A percentile compares a stretch with the other conserved stretches of the same genome.
These are phyloP conservation scores for Chouioia cunea DNA, from an alignment of 2,888 invertebrate genomes.

Conservation along the genomic window DNA sequence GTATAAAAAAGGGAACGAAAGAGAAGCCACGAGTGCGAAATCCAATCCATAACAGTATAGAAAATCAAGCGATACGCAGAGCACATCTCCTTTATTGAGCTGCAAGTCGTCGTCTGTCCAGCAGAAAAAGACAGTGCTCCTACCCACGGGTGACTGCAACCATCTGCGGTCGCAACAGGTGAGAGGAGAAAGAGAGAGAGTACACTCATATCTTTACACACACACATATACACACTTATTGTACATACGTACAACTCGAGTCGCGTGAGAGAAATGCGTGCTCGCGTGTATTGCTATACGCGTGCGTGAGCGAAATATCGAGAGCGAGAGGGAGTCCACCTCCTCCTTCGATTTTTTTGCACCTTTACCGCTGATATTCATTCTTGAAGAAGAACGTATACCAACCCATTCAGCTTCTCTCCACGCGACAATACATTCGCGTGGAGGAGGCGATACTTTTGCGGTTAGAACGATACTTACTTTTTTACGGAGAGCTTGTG, in stretches of 20 bases:
- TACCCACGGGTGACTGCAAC: slow-evolving; percentile 56
- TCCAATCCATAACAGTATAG: too few relatives aligned
- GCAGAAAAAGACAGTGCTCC: slow-evolving; percentile 48
- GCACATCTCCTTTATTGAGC: slow-evolving; percentile 56
- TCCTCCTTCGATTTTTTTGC: slow-evolving; percentile 26
- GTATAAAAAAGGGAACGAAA: too few relatives aligned
- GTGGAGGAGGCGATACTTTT: slow-evolving; percentile 19
- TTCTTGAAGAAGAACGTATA: slow-evolving; percentile 18
- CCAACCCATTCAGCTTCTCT: slow-evolving; percentile 33
- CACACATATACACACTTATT: slow-evolving; percentile 1
- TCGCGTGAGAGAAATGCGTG: slow-evolving; percentile 60
- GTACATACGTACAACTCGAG: slow-evolving; percentile 47
- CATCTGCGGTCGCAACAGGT: slow-evolving; percentile 62
- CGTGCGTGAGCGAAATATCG: slow-evolving; percentile 67
- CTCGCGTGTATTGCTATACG: slow-evolving; percentile 47
- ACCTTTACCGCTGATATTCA: slow-evolving; percentile 25
- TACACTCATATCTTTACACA: slow-evolving; percentile 41
- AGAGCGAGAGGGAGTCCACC: slow-evolving; percentile 35
- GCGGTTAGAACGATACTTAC: background rate
- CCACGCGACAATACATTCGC: slow-evolving; percentile 31
- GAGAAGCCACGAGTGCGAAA: too few relatives aligned
- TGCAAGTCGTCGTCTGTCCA: slow-evolving; percentile 14
- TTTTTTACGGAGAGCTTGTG: too few relatives aligned
- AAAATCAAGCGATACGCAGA: slow-evolving; percentile 35
- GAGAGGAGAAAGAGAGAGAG: slow-evolving; percentile 52